phyloP scores from a whole-genome alignment of 2,797 vertebrate species.

The Nothura maculosa region DNA sequence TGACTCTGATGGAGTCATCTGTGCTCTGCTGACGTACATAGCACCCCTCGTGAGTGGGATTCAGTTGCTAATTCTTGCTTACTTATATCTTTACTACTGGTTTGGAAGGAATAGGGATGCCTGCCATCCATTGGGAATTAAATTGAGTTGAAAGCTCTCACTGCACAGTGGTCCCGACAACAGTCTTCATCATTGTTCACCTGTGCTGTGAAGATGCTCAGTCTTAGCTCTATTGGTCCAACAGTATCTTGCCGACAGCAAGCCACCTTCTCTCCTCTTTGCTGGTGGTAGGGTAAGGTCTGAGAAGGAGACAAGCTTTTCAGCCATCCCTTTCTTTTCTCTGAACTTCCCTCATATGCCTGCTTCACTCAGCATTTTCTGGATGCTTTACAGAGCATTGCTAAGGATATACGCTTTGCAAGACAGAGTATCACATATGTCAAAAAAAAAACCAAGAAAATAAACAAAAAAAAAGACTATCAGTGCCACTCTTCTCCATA shows the following conservation, averaged over 20 bases:
- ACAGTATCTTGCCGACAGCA: not conserved
- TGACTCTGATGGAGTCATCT: not conserved
- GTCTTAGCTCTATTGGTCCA: not conserved
- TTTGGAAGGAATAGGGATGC: not conserved
- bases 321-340: not conserved
- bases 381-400: not conserved
- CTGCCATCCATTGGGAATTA: not conserved
- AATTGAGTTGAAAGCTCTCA: not conserved
- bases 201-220: not conserved
- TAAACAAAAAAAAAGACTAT: too few relatives aligned
- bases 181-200: not conserved
- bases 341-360: not conserved
- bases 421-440: not conserved
- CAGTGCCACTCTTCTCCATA: too few relatives aligned
- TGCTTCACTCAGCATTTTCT: not conserved
- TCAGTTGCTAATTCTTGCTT: not conserved
- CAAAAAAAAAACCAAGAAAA: too few relatives aligned
- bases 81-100: not conserved
- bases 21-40: not conserved
- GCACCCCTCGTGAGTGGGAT: not conserved
- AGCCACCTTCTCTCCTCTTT: not conserved
- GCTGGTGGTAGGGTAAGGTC: not conserved
- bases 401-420: not conserved
- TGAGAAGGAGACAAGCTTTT: not conserved
- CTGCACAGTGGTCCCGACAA: not conserved